Evolutionary conservation across 2,888 invertebrate genomes (phyloP).

Genomic region (Epirrita christyi): DNA sequence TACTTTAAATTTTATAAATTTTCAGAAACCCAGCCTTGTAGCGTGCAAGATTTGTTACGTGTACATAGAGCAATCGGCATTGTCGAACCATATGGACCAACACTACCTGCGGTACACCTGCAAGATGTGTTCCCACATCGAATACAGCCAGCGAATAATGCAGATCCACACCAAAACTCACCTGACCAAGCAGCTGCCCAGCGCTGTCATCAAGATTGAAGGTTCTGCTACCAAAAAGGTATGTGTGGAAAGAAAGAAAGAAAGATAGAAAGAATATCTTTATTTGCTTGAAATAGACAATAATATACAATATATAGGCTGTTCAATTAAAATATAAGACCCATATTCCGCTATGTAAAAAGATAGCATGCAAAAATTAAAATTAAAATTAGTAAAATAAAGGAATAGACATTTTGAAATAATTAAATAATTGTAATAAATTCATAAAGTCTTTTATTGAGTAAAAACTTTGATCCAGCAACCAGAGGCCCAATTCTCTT

Average conservation of each 20-base stretch:
- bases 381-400: no score
- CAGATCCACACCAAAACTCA: constrained; percentile 54
- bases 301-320: no score
- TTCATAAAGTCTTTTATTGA: no score
- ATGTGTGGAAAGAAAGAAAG: background rate
- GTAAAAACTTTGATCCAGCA: no score
- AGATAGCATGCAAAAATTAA: no score
- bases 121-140: constrained; percentile 58
- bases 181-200: constrained; percentile 39
- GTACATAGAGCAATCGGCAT: constrained; percentile 51
- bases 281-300: no score
- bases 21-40: constrained; percentile 54
- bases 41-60: constrained; percentile 69
- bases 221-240: constrained; percentile 39
- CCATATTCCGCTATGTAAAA: no score
- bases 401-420: no score
- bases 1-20: background rate
- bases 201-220: constrained; percentile 56
- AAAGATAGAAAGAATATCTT: no score
- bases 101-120: constrained; percentile 65
- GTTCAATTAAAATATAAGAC: no score
- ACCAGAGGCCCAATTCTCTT: no score
- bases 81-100: constrained; percentile 47
- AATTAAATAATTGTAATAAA: no score
- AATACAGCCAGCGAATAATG: constrained; percentile 50